Base-by-base conservation (phyloP, 2,113 vertebrate species). In the Cavia aperea region DNA sequence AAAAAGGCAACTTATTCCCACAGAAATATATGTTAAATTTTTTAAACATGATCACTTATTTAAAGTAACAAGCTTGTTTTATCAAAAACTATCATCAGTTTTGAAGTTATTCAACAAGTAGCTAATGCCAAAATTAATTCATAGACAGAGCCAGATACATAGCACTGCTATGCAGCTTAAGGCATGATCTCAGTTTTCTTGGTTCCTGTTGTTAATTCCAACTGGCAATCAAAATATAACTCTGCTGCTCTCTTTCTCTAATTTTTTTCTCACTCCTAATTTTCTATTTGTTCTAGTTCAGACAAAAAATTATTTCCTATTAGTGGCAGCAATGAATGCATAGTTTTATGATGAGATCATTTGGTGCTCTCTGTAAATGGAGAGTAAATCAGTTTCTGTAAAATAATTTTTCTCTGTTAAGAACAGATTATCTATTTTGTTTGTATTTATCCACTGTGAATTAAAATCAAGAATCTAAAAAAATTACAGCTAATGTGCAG, bases 381-480 rank as follows among this genome's bases (percentile, higher is more conserved):
- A 51, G 83, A 49, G 23, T 58, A 58, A 56, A 56, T 19, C 56
- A 58, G 56, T 58, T 58, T 58, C 56, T 58, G 18, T 19, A 58
- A 19, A 58, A 33, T 14, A 77, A 33, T 12, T 63, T n/a, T 73
- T 81, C 21, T 75, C 51, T 88, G 68, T 85, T 86, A 7, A 89
- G 4, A 92, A n/a, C 1, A 70, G 1, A 88, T 21, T 39, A 85
- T 56, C 29, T 68, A 39, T 65, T 75, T 54, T 11, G 63, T 43
- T 66, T 21, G 26, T 49, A 54, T 72, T 85, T 86, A 51, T 78
- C n/a, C n/a, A 89, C 0, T 39, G 11, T 86, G 49, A 94, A 36
- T 19, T 81, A 86, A 89, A 83, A 56, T 46, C 56, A 90, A 82
- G 58, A 88, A 75, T 36, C 68, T 91, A 51, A 72, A 79, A 84